Evolutionary conservation across 2,888 invertebrate genomes (phyloP), one percentile per base, ranked within the genome.

Genomic region (Stenodera caucasica): DNA sequence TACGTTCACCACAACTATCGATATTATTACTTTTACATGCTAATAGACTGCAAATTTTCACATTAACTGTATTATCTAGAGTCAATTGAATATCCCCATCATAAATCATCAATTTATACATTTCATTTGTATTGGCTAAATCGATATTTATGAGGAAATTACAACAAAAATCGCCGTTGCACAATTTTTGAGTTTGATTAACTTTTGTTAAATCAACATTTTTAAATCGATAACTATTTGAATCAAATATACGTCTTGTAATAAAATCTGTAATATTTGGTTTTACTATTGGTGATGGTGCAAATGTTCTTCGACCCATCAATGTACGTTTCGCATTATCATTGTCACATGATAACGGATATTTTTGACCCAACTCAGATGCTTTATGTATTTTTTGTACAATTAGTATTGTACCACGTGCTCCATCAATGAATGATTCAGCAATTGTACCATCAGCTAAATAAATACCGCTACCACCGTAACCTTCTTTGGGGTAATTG

Each of bases 401-500:
- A 4, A 68, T 33, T 4, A 67, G 12, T 53, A 65, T 70, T 18
- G 53, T 65, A 33, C 66, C 61, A 11, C 67, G 58, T 6, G 26
- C 57, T 49, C 69, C 73, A 6, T 66, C 64, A 12, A 62, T 55
- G 35, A 58, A 64, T 1, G 11, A 14, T 33, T 61, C 55, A 7
- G 35, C 32, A 14, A 68, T 58, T 29, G 57, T 64, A 21, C 75
- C 75, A 54, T 70, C 66, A 14, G 61, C 50, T 1, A 61, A 64
- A 32, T 70, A 70, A 45, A 75, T 72, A 18, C 69, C 72, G 49
- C 70, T 72, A 12, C 75, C 75, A 21, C 75, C 70, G 5, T 53
- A 51, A 4, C 68, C 72, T 1, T 61, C 61, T 9, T 30, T 50
- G 2, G 70, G 68, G 21, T 59, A 55, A 50, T 71, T 70, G 35